phyloP scores from a whole-genome alignment of 2,113 vertebrate species.

The Perca fluviatilis region DNA sequence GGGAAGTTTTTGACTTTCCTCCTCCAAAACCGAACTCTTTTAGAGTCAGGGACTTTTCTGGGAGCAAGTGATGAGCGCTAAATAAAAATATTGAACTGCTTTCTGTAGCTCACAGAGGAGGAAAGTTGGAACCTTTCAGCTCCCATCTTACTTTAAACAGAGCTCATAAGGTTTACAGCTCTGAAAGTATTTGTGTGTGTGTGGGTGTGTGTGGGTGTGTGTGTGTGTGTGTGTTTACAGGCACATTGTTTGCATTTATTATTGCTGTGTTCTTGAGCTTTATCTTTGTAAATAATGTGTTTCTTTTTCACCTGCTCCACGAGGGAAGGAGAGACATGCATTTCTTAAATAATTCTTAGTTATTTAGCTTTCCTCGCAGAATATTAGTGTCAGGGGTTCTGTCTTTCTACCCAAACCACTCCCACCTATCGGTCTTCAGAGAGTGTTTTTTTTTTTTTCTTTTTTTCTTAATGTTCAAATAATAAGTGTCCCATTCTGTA shows the following conservation, averaged over 20 bases:
- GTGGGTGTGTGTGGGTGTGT: conserved; percentile 12
- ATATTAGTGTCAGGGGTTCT: conserved; percentile 60
- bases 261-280: conserved; percentile 72
- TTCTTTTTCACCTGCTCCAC: conserved; percentile 30
- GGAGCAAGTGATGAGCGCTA: conserved; percentile 46
- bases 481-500: conserved; percentile 52
- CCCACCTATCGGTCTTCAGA: conserved; percentile 44
- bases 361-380: conserved; percentile 39
- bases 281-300: conserved; percentile 60
- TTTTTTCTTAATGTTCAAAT: conserved; percentile 51
- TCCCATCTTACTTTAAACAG: conserved; percentile 42
- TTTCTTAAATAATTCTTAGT: conserved; percentile 38
- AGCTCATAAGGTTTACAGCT: conserved; percentile 63
- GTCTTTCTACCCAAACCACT: conserved; percentile 67
- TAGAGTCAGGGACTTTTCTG: conserved; percentile 49
- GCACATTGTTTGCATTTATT: conserved; percentile 56
- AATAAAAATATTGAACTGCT: conserved; percentile 10
- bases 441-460: conserved; percentile 33
- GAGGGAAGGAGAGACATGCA: conserved; percentile 4
- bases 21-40: conserved; percentile 64
- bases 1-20: conserved; percentile 41
- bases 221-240: conserved; percentile 41
- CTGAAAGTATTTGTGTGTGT: conserved; percentile 46
- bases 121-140: conserved; percentile 37
- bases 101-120: conserved; percentile 25